Conservation (phyloP, 2,797 vertebrate species). For the Iguana delicatissima region DNA sequence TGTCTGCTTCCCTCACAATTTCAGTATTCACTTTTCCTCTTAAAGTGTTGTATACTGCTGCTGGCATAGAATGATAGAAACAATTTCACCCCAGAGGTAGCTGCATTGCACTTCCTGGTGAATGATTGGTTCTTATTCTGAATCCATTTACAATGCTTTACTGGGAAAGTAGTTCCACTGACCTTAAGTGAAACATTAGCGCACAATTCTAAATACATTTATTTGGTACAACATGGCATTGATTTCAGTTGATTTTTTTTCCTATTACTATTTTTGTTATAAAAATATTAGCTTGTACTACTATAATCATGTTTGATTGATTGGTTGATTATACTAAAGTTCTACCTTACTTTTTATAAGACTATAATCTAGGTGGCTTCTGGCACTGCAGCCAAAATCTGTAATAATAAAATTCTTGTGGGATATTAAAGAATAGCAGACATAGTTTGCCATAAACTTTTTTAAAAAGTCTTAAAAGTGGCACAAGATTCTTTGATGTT, state of each 20-base stretch:
- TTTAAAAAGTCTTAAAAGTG: not conserved
- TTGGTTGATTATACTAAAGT: not conserved
- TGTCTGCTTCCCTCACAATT: constrained; percentile 40
- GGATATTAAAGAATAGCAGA: not conserved
- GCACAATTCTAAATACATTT: constrained; percentile 20
- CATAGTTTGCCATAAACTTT: not conserved
- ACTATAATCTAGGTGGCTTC: not conserved
- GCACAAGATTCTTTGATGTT: not conserved
- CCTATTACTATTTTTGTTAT: not conserved
- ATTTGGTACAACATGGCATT: not conserved
- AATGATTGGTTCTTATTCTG: constrained; percentile 16
- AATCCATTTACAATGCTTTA: not conserved
- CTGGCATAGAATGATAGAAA: constrained; percentile 13
- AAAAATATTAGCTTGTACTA: not conserved
- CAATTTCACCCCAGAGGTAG: not conserved
- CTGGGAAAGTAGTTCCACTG: not conserved
- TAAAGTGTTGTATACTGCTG: constrained; percentile 32
- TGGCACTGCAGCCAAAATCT: not conserved
- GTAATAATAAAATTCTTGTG: not conserved
- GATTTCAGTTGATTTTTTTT: not conserved
- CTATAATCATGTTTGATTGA: not conserved
- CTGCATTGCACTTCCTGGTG: not conserved
- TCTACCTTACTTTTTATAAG: not conserved
- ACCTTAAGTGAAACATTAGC: not conserved
- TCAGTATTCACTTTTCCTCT: constrained; percentile 24